Base-by-base conservation (phyloP, 2,888 invertebrate genomes). In the Sipunculus nudus region DNA sequence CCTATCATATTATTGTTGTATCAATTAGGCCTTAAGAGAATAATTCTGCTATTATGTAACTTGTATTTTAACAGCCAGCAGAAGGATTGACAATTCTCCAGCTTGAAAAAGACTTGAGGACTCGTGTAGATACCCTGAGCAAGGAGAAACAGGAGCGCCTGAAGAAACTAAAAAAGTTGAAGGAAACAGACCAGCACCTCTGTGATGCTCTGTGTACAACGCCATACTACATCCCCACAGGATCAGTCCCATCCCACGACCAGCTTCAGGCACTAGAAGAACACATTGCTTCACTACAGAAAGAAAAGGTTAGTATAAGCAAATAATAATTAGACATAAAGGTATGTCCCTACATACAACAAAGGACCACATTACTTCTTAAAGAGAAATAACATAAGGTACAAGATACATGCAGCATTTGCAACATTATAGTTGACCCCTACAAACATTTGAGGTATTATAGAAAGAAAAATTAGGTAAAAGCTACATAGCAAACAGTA, bases 211-310 rank as follows among this genome's bases (percentile, higher is more conserved):
- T 83, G 61, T 74, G 74, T 56, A 69, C 71, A 31, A 79, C 78
- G 1, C 80, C 81, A 0, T 79, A 78, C 59, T 81, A 82, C 65
- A 75, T 82, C 38, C 76, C 80, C 0, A 70, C 75, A 5, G 75
- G 75, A n/a, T 62, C 67, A n/a, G 75, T 77, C 3, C 81, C 82
- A 0, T 67, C 74, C 5, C 59, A 69, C 28, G 76, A 78, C 39
- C 77, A 80, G 62, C 68, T 83, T 23, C 64, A 73, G 19, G 73
- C 74, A 16, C 68, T 81, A 19, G 74, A 79, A 54, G 66, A 75
- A 40, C 81, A 82, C 69, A 73, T 82, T 4, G 77, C 79, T 21
- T 74, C 76, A 29, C 68, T 80, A 3, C 62, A 72, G 31, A 62
- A 65, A 26, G 81, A 81, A 67, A 78, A 79, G 76, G 82, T 81